These are phyloP conservation scores for Chelonus insularis DNA, from an alignment of 1,140 invertebrate species.

Conservation along the genomic window DNA sequence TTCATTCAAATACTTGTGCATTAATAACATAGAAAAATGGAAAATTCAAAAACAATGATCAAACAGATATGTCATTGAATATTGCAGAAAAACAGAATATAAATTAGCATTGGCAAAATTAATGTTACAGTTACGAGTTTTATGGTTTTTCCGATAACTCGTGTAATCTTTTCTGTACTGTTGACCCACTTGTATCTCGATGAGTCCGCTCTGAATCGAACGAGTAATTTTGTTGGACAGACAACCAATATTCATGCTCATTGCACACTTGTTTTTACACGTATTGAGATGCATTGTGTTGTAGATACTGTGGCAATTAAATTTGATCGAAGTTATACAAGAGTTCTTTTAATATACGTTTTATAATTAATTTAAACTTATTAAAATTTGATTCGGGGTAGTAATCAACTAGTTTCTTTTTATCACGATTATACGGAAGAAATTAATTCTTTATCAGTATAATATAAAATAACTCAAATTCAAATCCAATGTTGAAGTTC, in stretches of 20 bases:
- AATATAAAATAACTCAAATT: too few species aligned
- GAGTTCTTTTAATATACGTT: too few species aligned
- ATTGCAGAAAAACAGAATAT: slow-evolving; percentile 1
- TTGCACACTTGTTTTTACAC: slow-evolving; percentile 4
- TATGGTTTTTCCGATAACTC: slow-evolving; percentile 33
- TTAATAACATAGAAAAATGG: not conserved
- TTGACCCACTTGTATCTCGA: slow-evolving; percentile 5
- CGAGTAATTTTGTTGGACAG: slow-evolving; percentile 13
- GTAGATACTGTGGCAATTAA: not conserved
- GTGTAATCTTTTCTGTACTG: slow-evolving; percentile 9
- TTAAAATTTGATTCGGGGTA: too few species aligned
- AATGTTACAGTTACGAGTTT: slow-evolving; percentile 30
- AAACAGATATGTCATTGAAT: not conserved
- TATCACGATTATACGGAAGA: too few species aligned
- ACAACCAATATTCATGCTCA: slow-evolving; percentile 8
- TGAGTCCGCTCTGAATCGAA: not conserved
- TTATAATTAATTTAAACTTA: too few species aligned
- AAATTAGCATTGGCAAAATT: slow-evolving; percentile 20
- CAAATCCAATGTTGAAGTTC: too few species aligned
- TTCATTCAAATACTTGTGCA: too few species aligned
- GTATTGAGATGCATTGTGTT: not conserved
- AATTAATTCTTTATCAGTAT: too few species aligned
- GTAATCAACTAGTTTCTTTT: too few species aligned
- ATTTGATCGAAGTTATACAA: not conserved
- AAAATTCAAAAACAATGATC: not conserved